Evolutionary conservation across 2,797 vertebrate species (phyloP).

Genomic region (Chaetodon trifasciatus): DNA sequence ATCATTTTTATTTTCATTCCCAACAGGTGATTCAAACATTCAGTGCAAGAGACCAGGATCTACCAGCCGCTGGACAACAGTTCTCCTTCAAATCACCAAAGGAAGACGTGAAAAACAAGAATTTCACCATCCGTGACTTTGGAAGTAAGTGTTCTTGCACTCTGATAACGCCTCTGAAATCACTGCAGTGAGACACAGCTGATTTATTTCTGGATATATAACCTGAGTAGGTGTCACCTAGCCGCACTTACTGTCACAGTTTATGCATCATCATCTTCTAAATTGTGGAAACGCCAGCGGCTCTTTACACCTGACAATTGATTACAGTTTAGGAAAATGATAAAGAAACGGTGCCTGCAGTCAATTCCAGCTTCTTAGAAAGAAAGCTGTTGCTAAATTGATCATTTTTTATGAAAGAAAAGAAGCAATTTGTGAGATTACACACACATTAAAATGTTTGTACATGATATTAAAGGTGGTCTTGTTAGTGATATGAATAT

Average conservation of each 20-base stretch:
- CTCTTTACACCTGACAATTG: background rate
- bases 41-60: constrained; percentile 92
- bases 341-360: background rate
- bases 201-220: background rate
- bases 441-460: background rate
- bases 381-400: background rate
- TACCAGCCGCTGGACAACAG: constrained; percentile 91
- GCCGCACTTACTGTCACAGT: background rate
- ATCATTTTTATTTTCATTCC: constrained; percentile 18
- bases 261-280: background rate
- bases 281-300: background rate
- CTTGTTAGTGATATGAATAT: background rate
- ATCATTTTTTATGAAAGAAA: background rate
- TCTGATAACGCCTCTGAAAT: constrained; percentile 1
- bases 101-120: constrained; percentile 91
- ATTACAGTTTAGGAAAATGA: background rate
- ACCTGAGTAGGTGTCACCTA: background rate
- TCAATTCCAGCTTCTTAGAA: background rate
- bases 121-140: constrained; percentile 97
- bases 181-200: background rate
- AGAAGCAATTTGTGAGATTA: background rate
- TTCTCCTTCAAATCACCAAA: constrained; percentile 93
- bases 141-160: constrained; percentile 88
- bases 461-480: background rate
- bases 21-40: constrained; percentile 94